phyloP scores from a whole-genome alignment of 2,113 vertebrate species.

The Nycticebus coucang region DNA sequence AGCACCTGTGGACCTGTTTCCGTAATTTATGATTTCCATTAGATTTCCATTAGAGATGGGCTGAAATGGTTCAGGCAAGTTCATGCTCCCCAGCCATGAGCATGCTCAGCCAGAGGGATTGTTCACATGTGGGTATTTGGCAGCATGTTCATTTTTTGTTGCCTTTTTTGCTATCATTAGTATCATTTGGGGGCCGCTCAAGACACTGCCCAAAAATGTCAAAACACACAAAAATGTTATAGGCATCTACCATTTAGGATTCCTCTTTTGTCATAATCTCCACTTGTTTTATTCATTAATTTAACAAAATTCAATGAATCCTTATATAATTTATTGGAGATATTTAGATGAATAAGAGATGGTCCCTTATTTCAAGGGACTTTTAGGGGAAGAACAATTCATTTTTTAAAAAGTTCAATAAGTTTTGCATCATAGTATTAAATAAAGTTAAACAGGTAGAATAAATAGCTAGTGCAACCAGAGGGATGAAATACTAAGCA shows the following conservation, averaged over 20 bases:
- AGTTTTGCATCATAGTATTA: background rate
- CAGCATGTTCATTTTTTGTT: background rate
- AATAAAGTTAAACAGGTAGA: background rate
- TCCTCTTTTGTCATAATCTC: background rate
- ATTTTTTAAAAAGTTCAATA: conserved; percentile 12
- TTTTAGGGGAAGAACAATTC: background rate
- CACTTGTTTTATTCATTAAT: background rate
- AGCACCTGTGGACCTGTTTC: conserved; percentile 84
- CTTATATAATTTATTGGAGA: background rate
- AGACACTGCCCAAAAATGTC: background rate
- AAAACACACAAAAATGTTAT: background rate
- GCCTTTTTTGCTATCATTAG: background rate
- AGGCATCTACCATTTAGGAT: background rate
- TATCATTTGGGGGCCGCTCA: background rate
- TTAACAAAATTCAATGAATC: background rate
- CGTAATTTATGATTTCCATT: conserved; percentile 89
- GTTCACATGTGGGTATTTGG: conserved; percentile 52
- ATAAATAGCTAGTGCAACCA: background rate
- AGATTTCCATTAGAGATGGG: conserved; percentile 87
- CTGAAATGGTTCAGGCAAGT: conserved; percentile 81
- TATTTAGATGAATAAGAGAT: background rate
- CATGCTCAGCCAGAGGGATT: conserved; percentile 42
- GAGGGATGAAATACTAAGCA: background rate
- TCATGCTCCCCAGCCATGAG: conserved; percentile 77
- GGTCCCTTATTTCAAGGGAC: background rate